Percentiles rank a stretch among this genome's conserved stretches.
These are phyloP conservation scores for Ischnus inquisitorius DNA, from an alignment of 2,888 invertebrate genomes.

Conservation along the genomic window DNA sequence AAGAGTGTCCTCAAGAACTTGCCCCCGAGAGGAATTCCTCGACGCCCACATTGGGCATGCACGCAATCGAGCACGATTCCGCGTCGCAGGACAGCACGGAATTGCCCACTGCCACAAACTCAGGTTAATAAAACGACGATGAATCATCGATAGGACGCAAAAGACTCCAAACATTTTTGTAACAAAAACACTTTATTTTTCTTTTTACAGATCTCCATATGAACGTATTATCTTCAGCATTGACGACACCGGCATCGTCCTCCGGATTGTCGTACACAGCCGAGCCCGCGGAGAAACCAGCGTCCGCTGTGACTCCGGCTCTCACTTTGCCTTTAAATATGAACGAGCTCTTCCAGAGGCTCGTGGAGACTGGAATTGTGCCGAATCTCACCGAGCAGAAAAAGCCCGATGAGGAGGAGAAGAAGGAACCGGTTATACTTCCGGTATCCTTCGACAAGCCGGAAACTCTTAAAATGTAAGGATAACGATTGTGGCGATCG, in stretches of 20 bases:
- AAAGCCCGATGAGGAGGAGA: conserved; percentile 80
- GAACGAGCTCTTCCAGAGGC: conserved; percentile 93
- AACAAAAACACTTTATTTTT: conserved; percentile 39
- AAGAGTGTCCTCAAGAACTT: conserved; percentile 69
- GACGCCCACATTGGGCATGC: conserved; percentile 12
- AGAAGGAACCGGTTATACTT: conserved; percentile 86
- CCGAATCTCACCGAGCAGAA: conserved; percentile 82
- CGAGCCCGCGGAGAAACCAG: conserved; percentile 78
- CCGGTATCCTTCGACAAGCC: conserved; percentile 90
- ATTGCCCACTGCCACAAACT: conserved; percentile 74
- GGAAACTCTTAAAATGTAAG: conserved; percentile 91
- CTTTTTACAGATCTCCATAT: conserved; percentile 83
- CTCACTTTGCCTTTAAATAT: conserved; percentile 88
- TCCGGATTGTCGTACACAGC: conserved; percentile 84
- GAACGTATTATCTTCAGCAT: conserved; percentile 89
- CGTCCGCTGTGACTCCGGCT: conserved; percentile 78
- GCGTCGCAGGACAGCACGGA: conserved; percentile 82
- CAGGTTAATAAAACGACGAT: conserved; percentile 73
- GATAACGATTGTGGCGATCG: conserved; percentile 67
- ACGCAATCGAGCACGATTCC: conserved; percentile 77
- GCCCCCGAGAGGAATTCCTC: conserved; percentile 64
- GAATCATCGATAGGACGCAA: background rate
- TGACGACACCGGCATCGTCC: conserved; percentile 88
- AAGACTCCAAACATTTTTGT: background rate
- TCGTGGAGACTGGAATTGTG: conserved; percentile 94